Base-by-base conservation (phyloP, 2,797 vertebrate species). In the Crocodylus rhombifer region DNA sequence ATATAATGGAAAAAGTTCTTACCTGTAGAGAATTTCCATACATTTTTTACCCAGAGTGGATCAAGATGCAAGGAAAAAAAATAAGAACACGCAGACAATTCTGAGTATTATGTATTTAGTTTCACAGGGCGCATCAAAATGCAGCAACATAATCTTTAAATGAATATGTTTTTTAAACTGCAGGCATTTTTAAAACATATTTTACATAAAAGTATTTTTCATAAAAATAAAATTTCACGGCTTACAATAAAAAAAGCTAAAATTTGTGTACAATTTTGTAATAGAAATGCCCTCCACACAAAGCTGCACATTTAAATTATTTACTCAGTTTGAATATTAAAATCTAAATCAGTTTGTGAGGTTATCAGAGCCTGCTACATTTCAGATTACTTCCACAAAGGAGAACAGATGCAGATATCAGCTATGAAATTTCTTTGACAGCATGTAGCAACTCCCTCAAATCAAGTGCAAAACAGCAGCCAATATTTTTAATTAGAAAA, bases 381-480 rank as follows among this genome's bases (percentile, higher is more conserved):
- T 87, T 77, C 75, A 55, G 82, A 84, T 91, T 88, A 84, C 78
- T 80, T 36, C 87, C 82, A 36, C 5, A 65, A 84, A 95, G 80
- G 77, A 77, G 73, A 33, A 94, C 84, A 42, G 36, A 71, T 87
- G 73, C 42, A 94, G 84, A 71, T 87, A 89, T 84, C 91, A 84
- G 76, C 51, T 95, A 91, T 86, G 64, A 65, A 92, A 93, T 84
- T 88, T 64, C 56, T 55, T 89, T 91, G 71, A 92, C 75, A 67
- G 20, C 51, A 62, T 2, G 0, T 89, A 74, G 77, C 83, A 60
- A 92, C 90, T 80, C 89, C 92, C 65, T 89, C 85, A 67, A 58
- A 92, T 26, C 28, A 64, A 93, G 88, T 90, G 92, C 86, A 93
- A 93, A 96, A 84, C 55, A 77, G 10, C 13, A 69, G 82, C 64